Evolutionary conservation across 2,888 invertebrate species (phyloP).

Genomic region (Ferdinandea cuprea): DNA sequence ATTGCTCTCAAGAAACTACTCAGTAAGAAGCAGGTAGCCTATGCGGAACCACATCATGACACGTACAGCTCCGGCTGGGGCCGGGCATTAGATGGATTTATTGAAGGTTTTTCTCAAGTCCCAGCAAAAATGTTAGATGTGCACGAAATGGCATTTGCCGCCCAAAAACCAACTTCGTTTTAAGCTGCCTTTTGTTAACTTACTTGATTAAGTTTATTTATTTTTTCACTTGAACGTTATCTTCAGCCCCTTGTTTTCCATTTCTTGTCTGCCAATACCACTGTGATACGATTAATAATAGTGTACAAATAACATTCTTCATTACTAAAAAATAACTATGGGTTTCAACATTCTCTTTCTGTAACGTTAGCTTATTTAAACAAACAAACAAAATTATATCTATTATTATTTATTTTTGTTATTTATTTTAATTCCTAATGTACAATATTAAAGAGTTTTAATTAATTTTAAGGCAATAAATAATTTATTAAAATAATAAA

Average conservation of each 20-base stretch:
- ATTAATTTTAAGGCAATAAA: conserved; percentile 34
- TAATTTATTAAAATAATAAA: conserved; percentile 24
- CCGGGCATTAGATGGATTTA: conserved; percentile 82
- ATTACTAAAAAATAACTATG: conserved; percentile 28
- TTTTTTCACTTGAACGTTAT: conserved; percentile 9
- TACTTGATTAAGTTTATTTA: conserved; percentile 7
- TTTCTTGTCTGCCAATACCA: conserved; percentile 40
- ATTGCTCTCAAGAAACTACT: conserved; percentile 93
- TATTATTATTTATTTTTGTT: conserved; percentile 44
- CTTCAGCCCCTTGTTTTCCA: neutral
- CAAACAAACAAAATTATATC: conserved; percentile 17
- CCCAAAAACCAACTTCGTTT: conserved; percentile 83
- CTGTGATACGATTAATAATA: conserved; percentile 65
- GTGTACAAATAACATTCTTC: conserved; percentile 5
- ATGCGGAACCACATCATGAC: conserved; percentile 87
- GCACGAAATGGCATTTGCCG: conserved; percentile 87
- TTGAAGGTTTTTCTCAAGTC: conserved; percentile 83
- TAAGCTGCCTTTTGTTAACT: conserved; percentile 11
- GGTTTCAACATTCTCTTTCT: neutral
- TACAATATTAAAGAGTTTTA: conserved; percentile 15
- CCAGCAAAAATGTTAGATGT: conserved; percentile 83
- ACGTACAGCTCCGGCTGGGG: conserved; percentile 87
- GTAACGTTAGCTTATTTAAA: conserved; percentile 54
- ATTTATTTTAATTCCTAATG: conserved; percentile 42
- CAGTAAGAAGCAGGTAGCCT: conserved; percentile 88